Percentiles rank a stretch among this genome's conserved stretches.
Conservation (phyloP, 2,113 vertebrate species). For the Felis catus region DNA sequence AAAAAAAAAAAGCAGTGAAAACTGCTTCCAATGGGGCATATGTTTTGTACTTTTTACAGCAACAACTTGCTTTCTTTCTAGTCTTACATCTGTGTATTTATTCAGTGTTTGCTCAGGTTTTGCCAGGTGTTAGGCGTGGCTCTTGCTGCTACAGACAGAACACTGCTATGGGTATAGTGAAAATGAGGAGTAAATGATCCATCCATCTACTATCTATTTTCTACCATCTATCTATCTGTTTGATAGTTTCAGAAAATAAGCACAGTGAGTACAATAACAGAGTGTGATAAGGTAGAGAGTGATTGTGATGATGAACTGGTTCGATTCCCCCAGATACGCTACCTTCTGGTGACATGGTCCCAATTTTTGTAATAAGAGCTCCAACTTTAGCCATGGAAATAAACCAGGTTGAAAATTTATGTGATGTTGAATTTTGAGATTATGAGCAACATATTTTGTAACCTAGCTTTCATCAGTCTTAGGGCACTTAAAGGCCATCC, state of each 20-base stretch:
- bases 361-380: not conserved
- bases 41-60: not conserved
- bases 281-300: not conserved
- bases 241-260: not conserved
- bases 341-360: not conserved
- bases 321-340: not conserved
- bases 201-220: not conserved
- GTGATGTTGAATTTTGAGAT: not conserved
- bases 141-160: not conserved
- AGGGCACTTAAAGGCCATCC: not conserved
- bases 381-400: not conserved
- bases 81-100: not conserved
- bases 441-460: not conserved
- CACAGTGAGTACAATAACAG: not conserved
- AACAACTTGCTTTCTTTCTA: not conserved
- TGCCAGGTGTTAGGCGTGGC: not conserved
- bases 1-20: not conserved
- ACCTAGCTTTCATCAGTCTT: not conserved
- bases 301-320: not conserved
- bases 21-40: not conserved
- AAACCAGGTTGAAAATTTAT: not conserved
- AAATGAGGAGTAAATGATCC: not conserved
- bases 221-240: not conserved
- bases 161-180: not conserved
- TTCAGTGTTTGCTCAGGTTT: not conserved